Evolutionary conservation across 2,888 invertebrate species (phyloP), one percentile per base, ranked within the genome.

Genomic region (Pharmacophagus antenor): DNA sequence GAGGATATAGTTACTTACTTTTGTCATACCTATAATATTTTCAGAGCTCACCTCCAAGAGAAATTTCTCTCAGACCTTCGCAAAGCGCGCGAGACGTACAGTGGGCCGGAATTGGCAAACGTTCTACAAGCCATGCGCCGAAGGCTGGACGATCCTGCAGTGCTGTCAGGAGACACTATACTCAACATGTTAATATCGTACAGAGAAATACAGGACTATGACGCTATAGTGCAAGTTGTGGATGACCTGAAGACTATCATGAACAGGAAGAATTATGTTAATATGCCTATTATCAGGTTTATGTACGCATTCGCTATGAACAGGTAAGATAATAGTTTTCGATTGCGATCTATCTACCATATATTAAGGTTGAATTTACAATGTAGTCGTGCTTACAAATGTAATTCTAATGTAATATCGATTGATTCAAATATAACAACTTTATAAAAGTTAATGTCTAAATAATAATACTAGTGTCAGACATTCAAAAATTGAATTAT

Each of bases 301-400:
- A 92, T 98, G 70, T 99, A 98, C 84, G 99, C 99, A 1, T 99
- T 99, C 85, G 99, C 99, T 25, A 92, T 99, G 67, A 99, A 99
- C 86, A 93, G 95, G 95, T 95, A 70, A 79, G 80, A 18, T 70
- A 8, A 54, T 49, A 21, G 37, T n/a, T n/a, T n/a, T n/a, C n/a
- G n/a, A n/a, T n/a, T n/a, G n/a, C n/a, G n/a, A n/a, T n/a, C n/a
- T n/a, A n/a, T n/a, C 37, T 1, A 5, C 15, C 37, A 4, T 37
- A n/a, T 37, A n/a, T 15, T 0, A 37, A 37, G 37, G 15, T n/a
- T n/a, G 12, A 37, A 5, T 37, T 37, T n/a, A 37, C n/a, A 37
- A n/a, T 37, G 4, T 31, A n/a, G 7, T 27, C 10, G 27, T 27
- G 27, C 27, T 27, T 4, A n/a, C n/a, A n/a, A n/a, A 27, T 6